Evolutionary conservation across 2,113 vertebrate species (phyloP), one percentile per base, ranked within the genome.

Genomic region (Odobenus rosmarus): DNA sequence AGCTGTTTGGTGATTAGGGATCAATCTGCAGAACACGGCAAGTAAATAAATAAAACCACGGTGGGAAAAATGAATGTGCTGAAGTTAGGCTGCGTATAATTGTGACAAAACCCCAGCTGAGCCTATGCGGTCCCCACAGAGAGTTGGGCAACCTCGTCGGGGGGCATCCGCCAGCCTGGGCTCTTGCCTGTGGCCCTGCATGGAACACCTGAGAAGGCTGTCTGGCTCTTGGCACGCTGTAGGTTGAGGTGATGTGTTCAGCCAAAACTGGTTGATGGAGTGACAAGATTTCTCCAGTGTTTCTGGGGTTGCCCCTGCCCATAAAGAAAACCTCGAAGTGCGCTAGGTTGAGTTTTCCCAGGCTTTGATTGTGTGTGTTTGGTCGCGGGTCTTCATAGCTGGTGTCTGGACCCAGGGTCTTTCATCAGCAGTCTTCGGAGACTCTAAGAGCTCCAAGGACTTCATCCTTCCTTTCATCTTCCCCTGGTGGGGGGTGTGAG

Each of bases 1-100:
- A 98, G 98, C 98, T 98, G 98, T 98, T 98, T 92, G 4, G 90
- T 98, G 98, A 98, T 98, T 98, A 98, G 97, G 91, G 93, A 97
- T 86, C 89, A 97, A 98, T 98, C 97, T 95, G 89, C 89, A 98
- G 81, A 96, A 96, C 33, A 42, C 79, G 28, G 59, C 51, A 93
- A 85, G 31, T 61, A 67, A 82, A 95, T 74, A 84, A 86, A 36
- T 84, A 53, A 71, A 95, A 97, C 87, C 67, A 51, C 46, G 16
- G 51, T 71, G 83, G 88, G 92, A 84, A 96, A 97, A 96, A 95
- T 92, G 94, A 96, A 90, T 19, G 49, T 57, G 92, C 81, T 64
- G 84, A 90, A 94, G 72, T 94, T 76, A 92, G 83, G 83, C 46
- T 96, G 33, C 53, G n/a, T 94, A n/a, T 39, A 96, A 88, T 92